Evolutionary conservation across 2,113 vertebrate species (phyloP).

Genomic region (Phyllostomus discolor): DNA sequence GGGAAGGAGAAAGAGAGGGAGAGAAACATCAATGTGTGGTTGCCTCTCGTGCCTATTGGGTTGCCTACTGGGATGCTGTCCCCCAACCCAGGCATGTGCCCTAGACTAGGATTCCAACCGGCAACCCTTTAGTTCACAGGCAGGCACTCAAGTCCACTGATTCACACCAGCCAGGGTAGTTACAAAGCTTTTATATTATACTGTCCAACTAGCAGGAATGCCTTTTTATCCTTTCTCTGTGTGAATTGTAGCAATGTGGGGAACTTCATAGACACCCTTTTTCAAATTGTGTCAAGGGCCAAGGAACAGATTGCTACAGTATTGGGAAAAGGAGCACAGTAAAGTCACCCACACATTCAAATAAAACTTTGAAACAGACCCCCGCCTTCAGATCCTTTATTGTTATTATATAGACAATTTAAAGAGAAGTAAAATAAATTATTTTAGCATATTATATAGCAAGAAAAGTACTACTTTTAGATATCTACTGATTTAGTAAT

Average conservation of each 20-base stretch:
- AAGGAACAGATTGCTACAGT: neutral
- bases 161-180: no score
- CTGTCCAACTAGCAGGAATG: neutral
- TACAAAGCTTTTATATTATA: neutral
- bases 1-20: no score
- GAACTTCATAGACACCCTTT: neutral
- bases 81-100: no score
- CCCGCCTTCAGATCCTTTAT: neutral
- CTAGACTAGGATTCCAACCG: no score
- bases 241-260: neutral
- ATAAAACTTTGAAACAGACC: neutral
- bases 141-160: no score
- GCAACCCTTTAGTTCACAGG: no score
- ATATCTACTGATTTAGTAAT: neutral
- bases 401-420: neutral
- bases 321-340: neutral
- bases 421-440: neutral
- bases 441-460: neutral
- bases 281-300: neutral
- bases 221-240: neutral
- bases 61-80: no score
- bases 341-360: neutral
- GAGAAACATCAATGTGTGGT: no score
- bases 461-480: neutral
- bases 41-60: no score